A percentile compares a stretch with the other conserved stretches of the same genome.
Conservation (phyloP, 2,113 vertebrate genomes). For the Capreolus pygargus region DNA sequence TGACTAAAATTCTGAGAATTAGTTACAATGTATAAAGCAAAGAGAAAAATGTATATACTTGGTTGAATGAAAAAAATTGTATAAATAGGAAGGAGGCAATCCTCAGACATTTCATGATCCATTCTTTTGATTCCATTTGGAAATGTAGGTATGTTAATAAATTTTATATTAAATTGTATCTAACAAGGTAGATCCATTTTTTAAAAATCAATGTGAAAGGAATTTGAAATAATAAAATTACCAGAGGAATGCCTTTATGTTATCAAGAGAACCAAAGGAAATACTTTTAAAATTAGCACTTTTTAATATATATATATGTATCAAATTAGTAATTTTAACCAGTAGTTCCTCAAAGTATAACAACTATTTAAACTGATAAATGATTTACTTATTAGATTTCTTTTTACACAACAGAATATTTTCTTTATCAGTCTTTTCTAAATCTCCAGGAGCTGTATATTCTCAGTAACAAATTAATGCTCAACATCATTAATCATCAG, state of each 20-base stretch:
- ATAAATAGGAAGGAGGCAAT: neutral
- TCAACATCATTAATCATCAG: neutral
- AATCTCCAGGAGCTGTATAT: neutral
- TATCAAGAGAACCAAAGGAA: neutral
- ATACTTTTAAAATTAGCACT: neutral
- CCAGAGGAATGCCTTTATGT: neutral
- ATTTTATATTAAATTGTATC: neutral
- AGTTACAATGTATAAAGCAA: neutral
- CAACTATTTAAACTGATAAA: neutral
- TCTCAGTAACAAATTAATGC: neutral
- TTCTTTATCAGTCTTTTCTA: neutral
- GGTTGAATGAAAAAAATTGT: neutral
- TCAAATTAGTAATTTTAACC: neutral
- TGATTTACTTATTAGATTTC: neutral
- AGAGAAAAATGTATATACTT: neutral
- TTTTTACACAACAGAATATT: neutral
- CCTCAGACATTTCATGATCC: neutral
- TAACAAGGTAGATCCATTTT: constrained; percentile 13
- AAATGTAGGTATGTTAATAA: neutral
- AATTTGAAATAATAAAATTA: constrained; percentile 19
- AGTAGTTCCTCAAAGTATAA: neutral
- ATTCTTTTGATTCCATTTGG: neutral
- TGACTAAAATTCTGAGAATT: constrained; percentile 5
- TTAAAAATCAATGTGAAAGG: neutral
- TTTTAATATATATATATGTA: neutral